These are phyloP conservation scores for Allygus modestus DNA, from an alignment of 2,888 invertebrate genomes.

Conservation along the genomic window DNA sequence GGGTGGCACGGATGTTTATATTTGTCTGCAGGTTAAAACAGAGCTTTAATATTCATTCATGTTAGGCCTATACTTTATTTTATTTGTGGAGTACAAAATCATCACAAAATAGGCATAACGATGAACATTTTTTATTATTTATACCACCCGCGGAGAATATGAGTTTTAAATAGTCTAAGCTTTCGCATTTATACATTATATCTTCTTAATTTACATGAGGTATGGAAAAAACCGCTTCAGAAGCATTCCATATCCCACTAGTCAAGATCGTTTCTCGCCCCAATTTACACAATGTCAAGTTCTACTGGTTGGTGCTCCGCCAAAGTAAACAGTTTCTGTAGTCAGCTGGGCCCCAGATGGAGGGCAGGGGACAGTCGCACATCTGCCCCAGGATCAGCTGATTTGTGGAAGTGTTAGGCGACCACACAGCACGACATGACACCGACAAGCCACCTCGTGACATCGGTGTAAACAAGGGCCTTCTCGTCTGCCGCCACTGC, in stretches of 20 bases:
- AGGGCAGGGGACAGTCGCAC: slow-evolving; percentile 9
- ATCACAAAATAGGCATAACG: too few relatives aligned
- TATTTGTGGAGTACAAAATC: too few relatives aligned
- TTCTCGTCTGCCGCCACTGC: neutral
- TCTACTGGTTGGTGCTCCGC: neutral
- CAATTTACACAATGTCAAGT: slow-evolving; percentile 38
- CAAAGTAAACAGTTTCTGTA: neutral
- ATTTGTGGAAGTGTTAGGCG: slow-evolving; percentile 31
- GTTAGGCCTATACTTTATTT: too few relatives aligned
- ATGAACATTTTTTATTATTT: too few relatives aligned
- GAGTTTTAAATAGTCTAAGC: too few relatives aligned
- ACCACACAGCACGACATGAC: slow-evolving; percentile 28
- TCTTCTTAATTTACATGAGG: too few relatives aligned
- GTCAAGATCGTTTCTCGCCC: neutral
- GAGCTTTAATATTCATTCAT: too few relatives aligned
- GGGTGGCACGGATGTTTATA: too few relatives aligned
- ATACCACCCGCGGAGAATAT: too few relatives aligned
- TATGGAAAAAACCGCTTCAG: too few relatives aligned
- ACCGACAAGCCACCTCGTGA: slow-evolving; percentile 30
- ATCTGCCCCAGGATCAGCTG: slow-evolving; percentile 24
- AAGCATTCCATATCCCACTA: neutral
- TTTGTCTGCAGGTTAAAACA: too few relatives aligned
- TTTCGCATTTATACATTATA: too few relatives aligned
- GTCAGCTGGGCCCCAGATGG: slow-evolving; percentile 10
- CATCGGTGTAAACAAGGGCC: slow-evolving; percentile 16